Base-by-base conservation (phyloP, 2,797 vertebrate genomes). In the Pseudochirops corinnae region DNA sequence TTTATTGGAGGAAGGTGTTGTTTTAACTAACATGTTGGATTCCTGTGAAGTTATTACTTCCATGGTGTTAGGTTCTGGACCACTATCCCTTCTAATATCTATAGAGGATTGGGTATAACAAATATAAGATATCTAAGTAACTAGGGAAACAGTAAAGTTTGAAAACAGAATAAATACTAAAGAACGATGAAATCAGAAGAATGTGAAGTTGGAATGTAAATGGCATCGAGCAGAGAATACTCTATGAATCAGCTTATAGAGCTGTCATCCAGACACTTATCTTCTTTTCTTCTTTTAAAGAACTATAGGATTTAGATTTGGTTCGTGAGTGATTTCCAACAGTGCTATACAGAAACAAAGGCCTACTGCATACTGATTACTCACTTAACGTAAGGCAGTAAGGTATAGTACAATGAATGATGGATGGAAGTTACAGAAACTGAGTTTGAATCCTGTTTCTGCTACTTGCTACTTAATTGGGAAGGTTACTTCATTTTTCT, bases 61-160 rank as follows among this genome's bases (percentile, higher is more conserved):
- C 90, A 67, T 90, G 92, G 74, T 74, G 95, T 91, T 95, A 95
- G 82, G 58, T 95, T 96, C 95, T 94, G 95, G 94, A 29, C 24
- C 53, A 46, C 74, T 58, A 7, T 21, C 96, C 94, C 52, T 74
- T 31, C 67, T 92, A 95, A 53, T 93, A 94, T 39, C 60, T 90
- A 92, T 91, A 94, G 91, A 82, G 74, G 39, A 97, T 58, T 14
- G 92, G 52, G 56, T 87, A 93, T 92, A n/a, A 6, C 24, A 95
- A 98, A 98, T 96, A 91, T 94, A 94, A 93, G 67, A 56, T 33
- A 95, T 95, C 91, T 96, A 93, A 87, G 60, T 39, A 96, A 92
- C 94, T 96, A 93, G 98, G 97, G 97, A 91, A 46, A 93, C 95
- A 97, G 56, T 93, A 93, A 97, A 95, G 96, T 21, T 46, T 62